Conservation (phyloP, 2,797 vertebrate genomes). For the Columba guinea region DNA sequence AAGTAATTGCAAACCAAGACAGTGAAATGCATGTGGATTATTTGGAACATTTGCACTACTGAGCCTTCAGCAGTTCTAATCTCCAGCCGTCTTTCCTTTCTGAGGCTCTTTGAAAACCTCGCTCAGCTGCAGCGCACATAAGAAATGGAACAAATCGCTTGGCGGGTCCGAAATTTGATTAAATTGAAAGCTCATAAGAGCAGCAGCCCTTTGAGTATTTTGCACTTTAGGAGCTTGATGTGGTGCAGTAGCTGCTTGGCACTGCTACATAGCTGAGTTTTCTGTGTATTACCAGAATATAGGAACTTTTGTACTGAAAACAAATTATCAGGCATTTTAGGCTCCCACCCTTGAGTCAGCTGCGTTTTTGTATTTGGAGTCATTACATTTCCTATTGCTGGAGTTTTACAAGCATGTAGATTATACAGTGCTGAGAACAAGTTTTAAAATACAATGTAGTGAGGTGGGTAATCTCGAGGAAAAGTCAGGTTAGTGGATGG, state of each 20-base stretch:
- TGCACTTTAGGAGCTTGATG: fast-evolving
- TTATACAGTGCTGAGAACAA: background rate
- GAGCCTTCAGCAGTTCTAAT: background rate
- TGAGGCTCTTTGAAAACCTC: background rate
- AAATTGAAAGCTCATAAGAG: background rate
- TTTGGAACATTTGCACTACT: background rate
- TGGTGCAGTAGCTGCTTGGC: background rate
- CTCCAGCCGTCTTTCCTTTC: background rate
- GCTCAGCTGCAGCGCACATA: background rate
- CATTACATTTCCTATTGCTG: background rate
- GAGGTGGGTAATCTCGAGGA: background rate
- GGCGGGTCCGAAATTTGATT: constrained; percentile 14
- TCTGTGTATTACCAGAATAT: background rate
- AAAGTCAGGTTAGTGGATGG: background rate
- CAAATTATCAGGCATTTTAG: background rate
- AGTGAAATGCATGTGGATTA: background rate
- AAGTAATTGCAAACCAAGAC: background rate
- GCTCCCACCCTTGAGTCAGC: background rate
- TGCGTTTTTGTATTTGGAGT: background rate
- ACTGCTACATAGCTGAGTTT: background rate
- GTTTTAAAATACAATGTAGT: background rate
- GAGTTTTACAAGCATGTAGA: background rate
- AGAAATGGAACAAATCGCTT: constrained; percentile 7
- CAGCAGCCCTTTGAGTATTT: background rate
- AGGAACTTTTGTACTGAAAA: background rate